These are phyloP conservation scores for Craterocephalus amniculus DNA, from an alignment of 2,797 vertebrate species.

Conservation along the genomic window DNA sequence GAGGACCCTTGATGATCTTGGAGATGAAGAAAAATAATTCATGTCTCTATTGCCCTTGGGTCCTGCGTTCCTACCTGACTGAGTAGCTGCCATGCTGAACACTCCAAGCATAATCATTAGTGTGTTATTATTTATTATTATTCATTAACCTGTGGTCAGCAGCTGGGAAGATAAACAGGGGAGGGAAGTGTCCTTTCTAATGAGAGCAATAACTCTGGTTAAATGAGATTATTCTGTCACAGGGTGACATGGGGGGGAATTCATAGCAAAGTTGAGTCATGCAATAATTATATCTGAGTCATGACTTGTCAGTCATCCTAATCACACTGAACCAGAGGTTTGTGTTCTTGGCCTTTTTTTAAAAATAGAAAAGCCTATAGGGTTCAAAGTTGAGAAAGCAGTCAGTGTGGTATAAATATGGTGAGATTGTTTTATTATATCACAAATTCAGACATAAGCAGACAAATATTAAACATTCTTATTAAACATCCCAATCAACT, in stretches of 20 bases:
- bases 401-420: too few species aligned
- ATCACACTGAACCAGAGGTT: neutral
- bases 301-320: conserved; percentile 5
- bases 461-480: too few species aligned
- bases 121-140: conserved; percentile 72
- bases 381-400: too few species aligned
- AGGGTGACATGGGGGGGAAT: conserved; percentile 34
- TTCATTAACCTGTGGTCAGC: conserved; percentile 72
- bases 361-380: too few species aligned
- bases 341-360: neutral
- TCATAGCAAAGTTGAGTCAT: conserved; percentile 34
- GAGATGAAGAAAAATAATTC: conserved; percentile 69
- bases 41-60: conserved; percentile 53
- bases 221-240: conserved; percentile 58
- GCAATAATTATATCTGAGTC: conserved; percentile 22
- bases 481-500: too few species aligned
- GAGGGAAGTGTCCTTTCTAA: conserved; percentile 55
- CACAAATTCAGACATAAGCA: too few species aligned
- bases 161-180: conserved; percentile 52
- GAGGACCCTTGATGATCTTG: conserved; percentile 70
- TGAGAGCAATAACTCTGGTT: conserved; percentile 65
- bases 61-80: conserved; percentile 50
- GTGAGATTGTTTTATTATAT: too few species aligned
- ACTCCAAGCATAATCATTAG: conserved; percentile 66
- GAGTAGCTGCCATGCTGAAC: conserved; percentile 56